Conservation (phyloP, 2,797 vertebrate species). For the Micropoecilia bifurca region DNA sequence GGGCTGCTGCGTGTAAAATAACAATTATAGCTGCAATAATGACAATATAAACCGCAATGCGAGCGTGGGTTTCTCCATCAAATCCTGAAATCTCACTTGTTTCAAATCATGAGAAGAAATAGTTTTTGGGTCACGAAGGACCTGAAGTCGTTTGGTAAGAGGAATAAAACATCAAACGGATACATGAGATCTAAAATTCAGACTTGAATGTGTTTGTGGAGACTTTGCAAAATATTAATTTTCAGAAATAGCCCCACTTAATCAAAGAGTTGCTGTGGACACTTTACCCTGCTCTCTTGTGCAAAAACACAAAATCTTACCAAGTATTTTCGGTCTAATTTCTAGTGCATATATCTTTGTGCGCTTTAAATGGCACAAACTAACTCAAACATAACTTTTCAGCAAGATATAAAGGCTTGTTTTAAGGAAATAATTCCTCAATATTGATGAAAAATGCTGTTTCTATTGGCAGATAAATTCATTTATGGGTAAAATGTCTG, state of each 20-base stretch:
- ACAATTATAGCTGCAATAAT: conserved; percentile 37
- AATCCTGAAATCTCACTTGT: background rate
- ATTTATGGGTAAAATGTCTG: no score
- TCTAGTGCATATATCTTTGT: no score
- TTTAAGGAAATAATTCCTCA: no score
- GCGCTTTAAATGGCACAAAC: no score
- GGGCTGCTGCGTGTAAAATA: conserved; percentile 27
- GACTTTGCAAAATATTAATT: conserved; percentile 4
- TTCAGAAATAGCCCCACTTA: background rate
- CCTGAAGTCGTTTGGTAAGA: background rate
- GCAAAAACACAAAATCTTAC: background rate
- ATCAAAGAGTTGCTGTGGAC: background rate
- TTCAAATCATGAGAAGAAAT: conserved; percentile 2
- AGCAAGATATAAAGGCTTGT: no score
- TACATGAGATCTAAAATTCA: background rate
- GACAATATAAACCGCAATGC: conserved; percentile 19
- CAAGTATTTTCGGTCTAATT: no score
- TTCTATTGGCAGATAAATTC: no score
- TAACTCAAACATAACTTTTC: no score
- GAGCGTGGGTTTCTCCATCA: conserved; percentile 21
- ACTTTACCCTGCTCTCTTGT: background rate
- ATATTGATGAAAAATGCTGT: no score
- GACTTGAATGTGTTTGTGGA: conserved; percentile 6
- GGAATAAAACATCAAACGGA: conserved; percentile 9
- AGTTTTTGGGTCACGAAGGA: background rate